Base-by-base conservation (phyloP, 2,888 invertebrate genomes). In the Leucania comma region DNA sequence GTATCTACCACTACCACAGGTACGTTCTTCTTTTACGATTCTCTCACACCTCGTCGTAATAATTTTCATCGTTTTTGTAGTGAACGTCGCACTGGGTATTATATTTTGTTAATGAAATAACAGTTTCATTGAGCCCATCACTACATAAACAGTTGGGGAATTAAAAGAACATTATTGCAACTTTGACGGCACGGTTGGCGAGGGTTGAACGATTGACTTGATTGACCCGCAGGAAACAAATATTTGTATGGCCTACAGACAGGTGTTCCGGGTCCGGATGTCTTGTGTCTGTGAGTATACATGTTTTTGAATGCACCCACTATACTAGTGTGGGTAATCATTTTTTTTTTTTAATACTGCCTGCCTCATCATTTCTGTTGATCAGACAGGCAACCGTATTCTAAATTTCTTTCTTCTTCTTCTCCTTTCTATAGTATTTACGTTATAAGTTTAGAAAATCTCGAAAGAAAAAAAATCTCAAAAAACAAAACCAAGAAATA, bases 161-260 rank as follows among this genome's bases (percentile, higher is more conserved):
- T 9, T 38, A 50, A 12, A 29, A 72, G 57, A 75, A 68, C 6
- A 57, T 32, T 50, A 22, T 57, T n/a, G 42, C 26, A 72, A 14
- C n/a, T n/a, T n/a, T n/a, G n/a, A n/a, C n/a, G n/a, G n/a, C n/a
- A n/a, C n/a, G n/a, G n/a, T n/a, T n/a, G n/a, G n/a, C n/a, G n/a
- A n/a, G n/a, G n/a, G n/a, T n/a, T n/a, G n/a, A n/a, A n/a, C n/a
- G n/a, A n/a, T n/a, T n/a, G n/a, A n/a, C n/a, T n/a, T n/a, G n/a
- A n/a, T n/a, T n/a, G n/a, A n/a, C n/a, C n/a, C n/a, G n/a, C n/a
- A n/a, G n/a, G n/a, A n/a, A n/a, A n/a, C n/a, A n/a, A n/a, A n/a
- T n/a, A n/a, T n/a, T n/a, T n/a, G n/a, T n/a, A n/a, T n/a, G n/a
- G n/a, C n/a, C n/a, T n/a, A n/a, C n/a, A n/a, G n/a, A n/a, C n/a